phyloP scores from a whole-genome alignment of 2,113 vertebrate species.

The Micronisus gabar region DNA sequence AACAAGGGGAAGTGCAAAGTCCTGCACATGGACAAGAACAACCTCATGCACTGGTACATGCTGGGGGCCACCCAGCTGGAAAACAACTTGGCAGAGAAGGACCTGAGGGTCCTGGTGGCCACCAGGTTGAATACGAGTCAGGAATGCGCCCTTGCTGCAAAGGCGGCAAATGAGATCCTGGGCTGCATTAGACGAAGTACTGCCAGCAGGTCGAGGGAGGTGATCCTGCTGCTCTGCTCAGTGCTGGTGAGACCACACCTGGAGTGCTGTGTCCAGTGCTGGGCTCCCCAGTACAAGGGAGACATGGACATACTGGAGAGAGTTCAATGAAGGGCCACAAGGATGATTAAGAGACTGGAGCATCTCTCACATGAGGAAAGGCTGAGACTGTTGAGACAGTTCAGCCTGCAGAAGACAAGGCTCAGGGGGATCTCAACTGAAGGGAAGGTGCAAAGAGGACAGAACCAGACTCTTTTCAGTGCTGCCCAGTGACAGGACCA shows the following conservation, averaged over 20 bases:
- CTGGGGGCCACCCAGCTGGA: not conserved
- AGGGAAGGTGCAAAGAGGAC: not conserved
- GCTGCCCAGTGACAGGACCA: not conserved
- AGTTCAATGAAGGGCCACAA: not conserved
- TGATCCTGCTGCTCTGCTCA: not conserved
- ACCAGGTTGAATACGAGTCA: not conserved
- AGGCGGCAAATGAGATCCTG: fast-evolving
- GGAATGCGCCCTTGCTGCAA: not conserved
- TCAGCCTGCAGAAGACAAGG: not conserved
- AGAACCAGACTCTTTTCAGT: not conserved
- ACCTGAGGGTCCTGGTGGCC: not conserved
- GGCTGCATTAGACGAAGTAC: not conserved
- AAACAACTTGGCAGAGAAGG: not conserved
- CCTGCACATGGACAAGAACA: not conserved
- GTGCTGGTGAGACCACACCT: not conserved
- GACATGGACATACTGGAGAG: too few species aligned
- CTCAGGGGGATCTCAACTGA: not conserved
- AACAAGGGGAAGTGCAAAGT: not conserved
- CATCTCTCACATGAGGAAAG: not conserved
- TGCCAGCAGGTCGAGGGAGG: not conserved
- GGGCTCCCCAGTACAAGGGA: not conserved
- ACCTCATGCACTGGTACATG: not conserved
- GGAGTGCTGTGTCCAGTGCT: not conserved
- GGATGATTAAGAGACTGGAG: not conserved
- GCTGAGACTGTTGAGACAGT: not conserved